A percentile compares a stretch with the other conserved stretches of the same genome.
Conservation (phyloP, 2,888 invertebrate genomes). For the Nasonovia ribisnigri region DNA sequence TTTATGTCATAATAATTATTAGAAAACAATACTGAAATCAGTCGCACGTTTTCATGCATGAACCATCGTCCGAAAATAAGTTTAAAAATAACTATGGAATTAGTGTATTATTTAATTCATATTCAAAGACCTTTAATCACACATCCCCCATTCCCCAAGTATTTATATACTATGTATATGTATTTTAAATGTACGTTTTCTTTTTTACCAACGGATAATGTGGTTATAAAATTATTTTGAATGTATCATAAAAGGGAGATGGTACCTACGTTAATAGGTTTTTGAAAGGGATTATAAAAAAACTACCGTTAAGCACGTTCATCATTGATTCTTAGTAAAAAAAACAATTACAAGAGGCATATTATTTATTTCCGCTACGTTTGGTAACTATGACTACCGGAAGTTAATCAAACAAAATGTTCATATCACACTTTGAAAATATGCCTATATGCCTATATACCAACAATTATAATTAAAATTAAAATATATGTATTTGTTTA, state of each 20-base stretch:
- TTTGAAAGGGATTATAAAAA: conserved; percentile 38
- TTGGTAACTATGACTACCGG: conserved; percentile 61
- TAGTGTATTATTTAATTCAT: background rate
- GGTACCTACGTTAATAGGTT: conserved; percentile 19
- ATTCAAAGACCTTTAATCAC: background rate
- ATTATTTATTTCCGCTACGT: conserved; percentile 60
- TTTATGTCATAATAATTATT: conserved; percentile 41
- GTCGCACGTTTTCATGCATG: background rate
- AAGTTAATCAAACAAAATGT: conserved; percentile 60
- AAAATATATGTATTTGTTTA: background rate
- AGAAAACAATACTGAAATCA: background rate
- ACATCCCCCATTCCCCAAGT: background rate
- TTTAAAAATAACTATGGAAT: background rate
- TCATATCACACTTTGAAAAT: conserved; percentile 19
- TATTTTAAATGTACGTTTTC: background rate
- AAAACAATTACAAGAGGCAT: conserved; percentile 40
- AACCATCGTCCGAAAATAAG: background rate
- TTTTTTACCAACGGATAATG: conserved; percentile 5
- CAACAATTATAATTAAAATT: background rate
- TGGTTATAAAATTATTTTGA: conserved; percentile 13
- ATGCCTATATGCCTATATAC: too few relatives aligned
- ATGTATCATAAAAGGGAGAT: background rate
- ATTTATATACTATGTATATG: background rate
- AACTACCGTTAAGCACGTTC: conserved; percentile 48
- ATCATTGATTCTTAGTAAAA: conserved; percentile 33